Evolutionary conservation across 2,888 invertebrate species (phyloP).

Genomic region (Onthophagus sagittarius): DNA sequence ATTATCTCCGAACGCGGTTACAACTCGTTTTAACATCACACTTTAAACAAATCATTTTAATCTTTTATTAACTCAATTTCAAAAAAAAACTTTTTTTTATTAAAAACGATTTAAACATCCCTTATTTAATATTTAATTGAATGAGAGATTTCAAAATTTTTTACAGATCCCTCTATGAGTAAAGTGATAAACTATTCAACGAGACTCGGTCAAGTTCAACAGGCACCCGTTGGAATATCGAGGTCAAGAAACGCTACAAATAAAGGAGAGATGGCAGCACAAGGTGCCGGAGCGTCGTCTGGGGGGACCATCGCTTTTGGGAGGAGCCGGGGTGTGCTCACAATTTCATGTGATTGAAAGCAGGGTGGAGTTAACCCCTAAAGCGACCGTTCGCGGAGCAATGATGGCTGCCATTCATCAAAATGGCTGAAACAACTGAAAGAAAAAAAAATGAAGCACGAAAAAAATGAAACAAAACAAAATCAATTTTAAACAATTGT

Average conservation of each 20-base stretch:
- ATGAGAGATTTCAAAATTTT: background rate
- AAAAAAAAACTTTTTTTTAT: too few relatives aligned
- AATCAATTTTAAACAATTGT: too few relatives aligned
- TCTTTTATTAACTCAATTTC: too few relatives aligned
- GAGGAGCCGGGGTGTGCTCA: slow-evolving; percentile 48
- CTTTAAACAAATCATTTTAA: background rate
- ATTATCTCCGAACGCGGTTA: slow-evolving; percentile 1
- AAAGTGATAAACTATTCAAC: slow-evolving; percentile 47
- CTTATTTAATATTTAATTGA: background rate
- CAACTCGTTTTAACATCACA: background rate
- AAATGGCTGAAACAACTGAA: slow-evolving; percentile 49
- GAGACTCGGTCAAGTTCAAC: slow-evolving; percentile 36
- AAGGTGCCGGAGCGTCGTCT: slow-evolving; percentile 36
- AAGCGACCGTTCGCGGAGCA: slow-evolving; percentile 48
- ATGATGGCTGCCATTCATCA: slow-evolving; percentile 60
- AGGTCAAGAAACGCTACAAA: slow-evolving; percentile 48
- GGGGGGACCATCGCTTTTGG: slow-evolving; percentile 28
- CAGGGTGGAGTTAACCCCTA: slow-evolving; percentile 55
- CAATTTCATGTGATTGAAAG: slow-evolving; percentile 54
- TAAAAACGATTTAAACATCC: background rate
- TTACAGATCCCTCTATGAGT: slow-evolving; percentile 45
- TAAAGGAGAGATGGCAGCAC: slow-evolving; percentile 49
- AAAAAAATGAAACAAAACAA: too few relatives aligned
- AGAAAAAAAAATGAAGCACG: slow-evolving; percentile 23
- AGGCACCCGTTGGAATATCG: slow-evolving; percentile 34